phyloP scores from a whole-genome alignment of 2,113 vertebrate species.

The Syngnathus floridae region DNA sequence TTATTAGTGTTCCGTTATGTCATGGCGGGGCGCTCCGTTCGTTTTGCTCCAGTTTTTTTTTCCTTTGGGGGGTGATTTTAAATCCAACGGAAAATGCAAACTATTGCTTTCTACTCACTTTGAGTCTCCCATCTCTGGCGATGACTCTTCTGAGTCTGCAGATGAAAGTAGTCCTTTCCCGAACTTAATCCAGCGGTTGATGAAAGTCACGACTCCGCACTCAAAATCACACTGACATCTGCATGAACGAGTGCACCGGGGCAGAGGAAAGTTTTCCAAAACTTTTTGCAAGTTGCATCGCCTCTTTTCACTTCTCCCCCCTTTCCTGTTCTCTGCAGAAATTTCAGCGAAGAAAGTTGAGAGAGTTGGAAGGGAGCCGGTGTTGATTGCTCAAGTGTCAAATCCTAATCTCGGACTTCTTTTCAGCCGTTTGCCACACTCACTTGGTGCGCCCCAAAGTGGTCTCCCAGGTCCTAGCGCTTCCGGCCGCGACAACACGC shows the following conservation, averaged over 20 bases:
- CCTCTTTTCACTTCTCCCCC: conserved; percentile 5
- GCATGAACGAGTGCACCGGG: conserved; percentile 10
- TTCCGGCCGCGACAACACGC: background rate
- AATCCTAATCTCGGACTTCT: conserved; percentile 60
- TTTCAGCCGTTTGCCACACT: conserved; percentile 62
- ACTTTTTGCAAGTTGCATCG: conserved; percentile 26
- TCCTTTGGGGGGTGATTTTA: background rate
- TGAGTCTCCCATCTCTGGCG: conserved; percentile 8
- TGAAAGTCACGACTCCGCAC: conserved; percentile 18
- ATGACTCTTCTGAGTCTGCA: conserved; percentile 28
- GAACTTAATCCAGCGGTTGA: conserved; percentile 36
- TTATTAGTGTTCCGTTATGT: conserved; percentile 49
- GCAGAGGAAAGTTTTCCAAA: conserved; percentile 1
- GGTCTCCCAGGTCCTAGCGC: conserved; percentile 77
- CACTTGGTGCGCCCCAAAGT: conserved; percentile 1
- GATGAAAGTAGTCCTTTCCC: conserved; percentile 18
- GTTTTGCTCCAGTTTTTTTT: conserved; percentile 13
- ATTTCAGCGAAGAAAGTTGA: background rate
- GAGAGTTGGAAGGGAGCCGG: conserved; percentile 6
- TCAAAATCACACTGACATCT: conserved; percentile 16
- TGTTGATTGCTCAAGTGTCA: conserved; percentile 40
- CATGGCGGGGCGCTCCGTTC: conserved; percentile 42
- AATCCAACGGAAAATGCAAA: conserved; percentile 4
- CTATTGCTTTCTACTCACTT: background rate
- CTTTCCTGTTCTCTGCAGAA: background rate